Conservation (phyloP, 2,888 invertebrate species). For the Macrosiphum euphorbiae region DNA sequence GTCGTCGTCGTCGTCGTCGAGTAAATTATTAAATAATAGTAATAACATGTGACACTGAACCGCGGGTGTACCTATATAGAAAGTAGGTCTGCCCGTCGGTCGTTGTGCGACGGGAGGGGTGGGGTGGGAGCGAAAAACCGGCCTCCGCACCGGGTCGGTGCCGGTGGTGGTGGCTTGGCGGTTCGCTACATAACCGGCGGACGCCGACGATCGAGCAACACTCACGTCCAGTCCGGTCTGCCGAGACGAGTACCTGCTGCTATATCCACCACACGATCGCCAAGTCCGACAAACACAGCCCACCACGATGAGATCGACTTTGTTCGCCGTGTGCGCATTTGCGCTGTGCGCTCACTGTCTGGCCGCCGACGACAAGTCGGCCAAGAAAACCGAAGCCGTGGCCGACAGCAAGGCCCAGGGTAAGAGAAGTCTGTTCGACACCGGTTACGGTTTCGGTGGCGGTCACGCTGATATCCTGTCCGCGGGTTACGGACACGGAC, state of each 20-base stretch:
- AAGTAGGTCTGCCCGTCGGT: constrained; percentile 55
- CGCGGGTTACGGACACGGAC: constrained; percentile 43
- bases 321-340: constrained; percentile 55
- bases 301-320: constrained; percentile 44
- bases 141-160: neutral
- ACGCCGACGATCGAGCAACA: constrained; percentile 5
- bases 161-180: neutral
- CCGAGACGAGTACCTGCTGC: neutral
- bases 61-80: neutral
- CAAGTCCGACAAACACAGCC: neutral
- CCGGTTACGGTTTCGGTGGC: constrained; percentile 68
- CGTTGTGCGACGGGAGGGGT: neutral
- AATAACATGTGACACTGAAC: constrained; percentile 43
- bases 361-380: constrained; percentile 20
- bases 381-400: constrained; percentile 39
- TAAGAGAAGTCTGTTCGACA: constrained; percentile 72
- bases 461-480: neutral
- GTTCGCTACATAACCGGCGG: constrained; percentile 42
- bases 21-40: neutral
- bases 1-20: too few relatives aligned
- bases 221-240: constrained; percentile 30
- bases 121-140: constrained; percentile 12
- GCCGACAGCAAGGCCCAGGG: constrained; percentile 69
- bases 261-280: neutral
- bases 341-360: constrained; percentile 63